Percentiles rank a stretch among this genome's conserved stretches.
phyloP scores from a whole-genome alignment of 2,797 vertebrate genomes.

The Brachyalestes nurse region DNA sequence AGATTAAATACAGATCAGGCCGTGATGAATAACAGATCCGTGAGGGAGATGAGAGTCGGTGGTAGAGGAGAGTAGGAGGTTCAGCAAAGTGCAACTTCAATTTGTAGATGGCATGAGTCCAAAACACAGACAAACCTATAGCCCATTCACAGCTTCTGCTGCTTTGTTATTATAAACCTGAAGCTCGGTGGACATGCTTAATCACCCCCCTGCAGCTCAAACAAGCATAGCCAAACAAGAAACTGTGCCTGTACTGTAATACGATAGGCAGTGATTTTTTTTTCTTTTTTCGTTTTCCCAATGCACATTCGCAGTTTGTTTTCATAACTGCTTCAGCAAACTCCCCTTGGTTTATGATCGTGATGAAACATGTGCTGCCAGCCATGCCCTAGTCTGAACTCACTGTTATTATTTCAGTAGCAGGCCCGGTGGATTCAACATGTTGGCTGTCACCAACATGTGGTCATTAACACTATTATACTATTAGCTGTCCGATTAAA shows the following conservation, averaged over 20 bases:
- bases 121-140: constrained; percentile 26
- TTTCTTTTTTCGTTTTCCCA: background rate
- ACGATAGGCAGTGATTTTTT: background rate
- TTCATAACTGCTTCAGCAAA: constrained; percentile 12
- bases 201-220: constrained; percentile 28
- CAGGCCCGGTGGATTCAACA: background rate
- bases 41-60: constrained; percentile 30
- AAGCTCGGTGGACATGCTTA: constrained; percentile 10
- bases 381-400: background rate
- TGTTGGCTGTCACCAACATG: constrained; percentile 11
- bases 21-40: constrained; percentile 45
- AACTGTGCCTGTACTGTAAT: background rate
- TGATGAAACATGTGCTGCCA: constrained; percentile 14
- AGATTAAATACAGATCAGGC: constrained; percentile 38
- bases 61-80: constrained; percentile 27
- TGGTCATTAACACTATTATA: constrained; percentile 31
- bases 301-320: constrained; percentile 5
- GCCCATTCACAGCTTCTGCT: constrained; percentile 4
- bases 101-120: background rate
- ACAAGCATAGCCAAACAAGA: constrained; percentile 30
- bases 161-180: constrained; percentile 29
- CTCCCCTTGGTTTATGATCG: constrained; percentile 25
- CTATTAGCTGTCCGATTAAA: constrained; percentile 33
- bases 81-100: background rate
- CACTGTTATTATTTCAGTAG: constrained; percentile 28